A percentile compares a stretch with the other conserved stretches of the same genome.
These are phyloP conservation scores for Lutraria lutraria DNA, from an alignment of 2,888 invertebrate genomes.

Conservation along the genomic window DNA sequence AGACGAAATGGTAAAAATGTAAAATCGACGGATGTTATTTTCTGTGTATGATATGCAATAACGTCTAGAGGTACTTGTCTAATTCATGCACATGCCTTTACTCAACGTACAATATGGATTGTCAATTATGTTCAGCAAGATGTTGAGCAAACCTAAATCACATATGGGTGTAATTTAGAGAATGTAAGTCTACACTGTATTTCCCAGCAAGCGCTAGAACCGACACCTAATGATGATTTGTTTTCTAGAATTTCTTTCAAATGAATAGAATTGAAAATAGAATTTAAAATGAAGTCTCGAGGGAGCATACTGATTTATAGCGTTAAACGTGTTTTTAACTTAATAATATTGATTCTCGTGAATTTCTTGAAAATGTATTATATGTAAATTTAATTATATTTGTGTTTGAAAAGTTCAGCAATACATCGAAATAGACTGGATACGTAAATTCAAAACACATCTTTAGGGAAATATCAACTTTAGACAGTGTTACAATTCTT, in stretches of 20 bases:
- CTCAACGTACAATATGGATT: slow-evolving; percentile 1
- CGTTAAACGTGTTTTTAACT: not conserved
- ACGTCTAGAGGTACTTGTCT: not conserved
- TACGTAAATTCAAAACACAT: too few species aligned
- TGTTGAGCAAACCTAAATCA: not conserved
- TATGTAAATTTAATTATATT: too few species aligned
- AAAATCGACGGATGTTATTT: too few species aligned
- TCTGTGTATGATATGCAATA: too few species aligned
- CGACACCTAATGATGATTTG: not conserved
- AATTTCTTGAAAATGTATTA: too few species aligned
- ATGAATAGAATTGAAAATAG: not conserved
- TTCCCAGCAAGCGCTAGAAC: not conserved
- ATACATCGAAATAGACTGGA: too few species aligned
- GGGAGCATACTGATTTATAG: not conserved
- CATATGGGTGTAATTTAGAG: not conserved
- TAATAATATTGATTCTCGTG: not conserved
- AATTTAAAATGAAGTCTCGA: not conserved
- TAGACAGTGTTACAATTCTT: too few species aligned
- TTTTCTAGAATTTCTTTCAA: not conserved
- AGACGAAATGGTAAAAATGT: too few species aligned
- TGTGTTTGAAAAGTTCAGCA: too few species aligned
- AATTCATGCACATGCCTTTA: not conserved
- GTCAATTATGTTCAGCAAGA: not conserved
- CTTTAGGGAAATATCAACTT: too few species aligned
- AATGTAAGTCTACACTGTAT: not conserved